Evolutionary conservation across 2,888 invertebrate species (phyloP).

Genomic region (Anoncus sp.): DNA sequence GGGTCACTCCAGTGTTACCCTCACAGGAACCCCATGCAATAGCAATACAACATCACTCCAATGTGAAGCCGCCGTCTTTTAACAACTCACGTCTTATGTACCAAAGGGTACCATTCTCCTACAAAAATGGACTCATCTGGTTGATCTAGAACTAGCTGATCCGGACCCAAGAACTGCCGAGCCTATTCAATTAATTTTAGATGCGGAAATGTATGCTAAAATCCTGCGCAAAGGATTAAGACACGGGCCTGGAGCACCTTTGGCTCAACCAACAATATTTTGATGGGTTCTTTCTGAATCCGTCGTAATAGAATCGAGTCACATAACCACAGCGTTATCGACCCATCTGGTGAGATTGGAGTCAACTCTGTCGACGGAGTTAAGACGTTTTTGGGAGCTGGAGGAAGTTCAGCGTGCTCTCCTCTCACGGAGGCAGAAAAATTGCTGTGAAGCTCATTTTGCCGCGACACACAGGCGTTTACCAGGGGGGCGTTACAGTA

Average conservation of each 20-base stretch:
- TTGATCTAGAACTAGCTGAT: constrained; percentile 16
- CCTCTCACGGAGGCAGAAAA: too few species aligned
- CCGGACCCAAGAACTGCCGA: constrained; percentile 20
- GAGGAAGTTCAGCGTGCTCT: constrained; percentile 6
- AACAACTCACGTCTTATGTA: constrained; percentile 24
- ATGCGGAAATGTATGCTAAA: constrained; percentile 19
- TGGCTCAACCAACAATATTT: constrained; percentile 18
- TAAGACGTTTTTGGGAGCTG: constrained; percentile 39
- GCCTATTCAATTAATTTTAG: constrained; percentile 22
- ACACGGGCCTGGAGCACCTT: neutral
- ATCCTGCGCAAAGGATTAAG: constrained; percentile 17
- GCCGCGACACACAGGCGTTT: constrained; percentile 15
- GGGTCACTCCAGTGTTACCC: constrained; percentile 22
- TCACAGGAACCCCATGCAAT: too few species aligned
- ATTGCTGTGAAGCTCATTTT: constrained; percentile 27
- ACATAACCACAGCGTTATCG: too few species aligned
- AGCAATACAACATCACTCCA: too few species aligned
- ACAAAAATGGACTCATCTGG: constrained; percentile 16
- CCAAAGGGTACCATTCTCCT: too few species aligned
- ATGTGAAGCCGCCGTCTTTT: too few species aligned
- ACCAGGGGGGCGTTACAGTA: constrained; percentile 13
- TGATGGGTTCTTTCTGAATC: constrained; percentile 33
- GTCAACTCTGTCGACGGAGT: neutral
- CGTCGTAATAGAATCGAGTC: neutral
- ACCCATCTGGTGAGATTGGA: too few species aligned